Evolutionary conservation across 2,888 invertebrate genomes (phyloP), one percentile per base, ranked within the genome.

Genomic region (Deladenus siricidicola): DNA sequence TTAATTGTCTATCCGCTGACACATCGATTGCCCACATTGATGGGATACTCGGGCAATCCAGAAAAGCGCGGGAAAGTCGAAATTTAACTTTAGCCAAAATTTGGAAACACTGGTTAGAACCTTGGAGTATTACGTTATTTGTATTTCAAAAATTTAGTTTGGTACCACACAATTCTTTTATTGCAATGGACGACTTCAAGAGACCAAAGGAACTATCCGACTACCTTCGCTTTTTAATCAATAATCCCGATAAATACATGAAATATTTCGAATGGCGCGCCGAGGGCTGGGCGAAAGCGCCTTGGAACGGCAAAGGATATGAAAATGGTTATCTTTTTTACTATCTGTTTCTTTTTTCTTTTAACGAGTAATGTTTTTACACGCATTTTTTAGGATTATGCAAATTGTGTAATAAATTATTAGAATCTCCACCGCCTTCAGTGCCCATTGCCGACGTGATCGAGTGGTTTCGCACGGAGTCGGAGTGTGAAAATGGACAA

Each of bases 171-270:
- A 17, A 59, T 23, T 44, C 60, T 24, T 59, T 44, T 28, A 59
- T 59, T 19, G 56, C 60, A 6, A 56, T 29, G 4, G 60, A 59
- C 48, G 58, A 59, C 45, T 59, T 59, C 26, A 14, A 23, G 19
- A 17, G 21, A 14, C 26, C 60, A 44, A 39, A 59, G 19, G 44
- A 60, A 28, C 30, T 59, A 47, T 44, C 56, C 8, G 23, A 58
- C 8, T 14, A 43, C 24, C 42, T 58, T 44, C 26, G 39, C 4
- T 21, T 14, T 23, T 24, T 58, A 6, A 34, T 24, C 8, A 29
- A 19, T n/a, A 58, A 58, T 42, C 24, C 29, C 19, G 21, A 29
- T 39, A 8, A 39, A 14, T 58, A 58, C 26, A 24, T 45, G n/a
- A 34, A 29, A 42, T 58, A 19, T 34, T 34, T 34, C 39, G 8